phyloP scores from a whole-genome alignment of 1,140 invertebrate genomes.

The Drosophila hydei region DNA sequence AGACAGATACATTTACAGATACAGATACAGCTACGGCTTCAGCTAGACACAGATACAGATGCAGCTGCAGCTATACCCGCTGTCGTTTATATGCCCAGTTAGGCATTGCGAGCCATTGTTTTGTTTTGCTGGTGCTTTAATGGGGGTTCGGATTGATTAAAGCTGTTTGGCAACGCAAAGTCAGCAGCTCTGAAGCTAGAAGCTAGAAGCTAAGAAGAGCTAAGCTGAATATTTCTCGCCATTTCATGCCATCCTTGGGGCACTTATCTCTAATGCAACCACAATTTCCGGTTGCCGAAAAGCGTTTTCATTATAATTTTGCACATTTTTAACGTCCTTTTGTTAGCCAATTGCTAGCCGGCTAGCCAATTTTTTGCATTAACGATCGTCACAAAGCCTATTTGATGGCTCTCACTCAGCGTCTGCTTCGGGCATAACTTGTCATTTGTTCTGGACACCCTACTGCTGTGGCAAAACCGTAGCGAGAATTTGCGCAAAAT shows the following conservation, averaged over 20 bases:
- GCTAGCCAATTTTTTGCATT: conserved; percentile 53
- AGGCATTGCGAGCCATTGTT: conserved; percentile 25
- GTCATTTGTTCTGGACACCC: conserved; percentile 68
- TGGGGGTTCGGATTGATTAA: conserved; percentile 61
- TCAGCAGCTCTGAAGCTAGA: neutral
- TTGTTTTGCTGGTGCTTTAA: conserved; percentile 47
- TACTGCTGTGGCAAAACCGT: conserved; percentile 58
- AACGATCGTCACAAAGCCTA: conserved; percentile 64
- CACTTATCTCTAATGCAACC: conserved; percentile 64
- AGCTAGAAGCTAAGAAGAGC: conserved; percentile 16
- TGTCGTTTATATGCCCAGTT: conserved; percentile 48
- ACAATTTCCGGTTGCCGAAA: conserved; percentile 72
- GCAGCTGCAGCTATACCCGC: conserved; percentile 35
- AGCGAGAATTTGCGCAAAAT: conserved; percentile 69
- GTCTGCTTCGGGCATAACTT: conserved; percentile 65
- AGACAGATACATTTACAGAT: conserved; percentile 56
- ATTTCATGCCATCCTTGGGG: neutral
- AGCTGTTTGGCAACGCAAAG: conserved; percentile 20
- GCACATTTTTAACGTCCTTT: conserved; percentile 41
- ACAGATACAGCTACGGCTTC: conserved; percentile 31
- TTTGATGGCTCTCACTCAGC: conserved; percentile 20
- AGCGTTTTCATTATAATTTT: conserved; percentile 60
- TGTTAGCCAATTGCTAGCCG: conserved; percentile 32
- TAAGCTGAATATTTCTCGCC: neutral
- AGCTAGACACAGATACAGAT: conserved; percentile 41